Evolutionary conservation across 2,797 vertebrate genomes (phyloP).

Genomic region (Orestias chungarensis): DNA sequence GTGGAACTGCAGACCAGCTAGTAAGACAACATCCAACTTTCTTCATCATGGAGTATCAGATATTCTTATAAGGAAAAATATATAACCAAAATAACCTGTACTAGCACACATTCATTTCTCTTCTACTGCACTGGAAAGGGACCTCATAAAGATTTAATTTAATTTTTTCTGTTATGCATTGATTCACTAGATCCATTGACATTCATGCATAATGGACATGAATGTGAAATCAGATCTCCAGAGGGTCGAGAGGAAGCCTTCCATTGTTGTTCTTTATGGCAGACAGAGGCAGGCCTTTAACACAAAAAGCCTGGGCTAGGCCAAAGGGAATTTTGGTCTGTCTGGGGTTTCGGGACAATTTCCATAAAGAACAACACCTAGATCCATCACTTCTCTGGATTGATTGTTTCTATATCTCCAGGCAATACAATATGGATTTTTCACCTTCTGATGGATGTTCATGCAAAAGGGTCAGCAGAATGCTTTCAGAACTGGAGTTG

Average conservation of each 20-base stretch:
- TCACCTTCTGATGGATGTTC: background rate
- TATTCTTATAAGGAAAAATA: slow-evolving; percentile 4
- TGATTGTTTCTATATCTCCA: slow-evolving; percentile 20
- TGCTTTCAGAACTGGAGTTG: background rate
- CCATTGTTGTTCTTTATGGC: slow-evolving; percentile 36
- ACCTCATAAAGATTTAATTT: slow-evolving; percentile 54
- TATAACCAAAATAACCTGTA: slow-evolving; percentile 40
- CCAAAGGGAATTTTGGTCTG: slow-evolving; percentile 14
- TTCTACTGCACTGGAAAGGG: slow-evolving; percentile 41
- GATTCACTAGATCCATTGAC: slow-evolving; percentile 73
- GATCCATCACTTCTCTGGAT: slow-evolving; percentile 53
- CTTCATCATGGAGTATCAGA: background rate
- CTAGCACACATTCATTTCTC: slow-evolving; percentile 40
- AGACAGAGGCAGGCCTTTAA: slow-evolving; percentile 27
- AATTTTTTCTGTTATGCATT: slow-evolving; percentile 69
- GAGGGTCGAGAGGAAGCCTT: slow-evolving; percentile 37
- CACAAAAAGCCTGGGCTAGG: slow-evolving; percentile 23
- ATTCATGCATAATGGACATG: slow-evolving; percentile 73
- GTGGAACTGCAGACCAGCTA: background rate
- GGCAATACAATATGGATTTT: background rate
- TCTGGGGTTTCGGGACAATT: slow-evolving; percentile 30
- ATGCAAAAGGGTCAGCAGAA: background rate
- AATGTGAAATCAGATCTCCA: slow-evolving; percentile 60
- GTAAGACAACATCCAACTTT: slow-evolving; percentile 19
- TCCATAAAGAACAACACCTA: slow-evolving; percentile 36